These are phyloP conservation scores for Drosophila mimica DNA, from an alignment of 2,888 invertebrate genomes.

Conservation along the genomic window DNA sequence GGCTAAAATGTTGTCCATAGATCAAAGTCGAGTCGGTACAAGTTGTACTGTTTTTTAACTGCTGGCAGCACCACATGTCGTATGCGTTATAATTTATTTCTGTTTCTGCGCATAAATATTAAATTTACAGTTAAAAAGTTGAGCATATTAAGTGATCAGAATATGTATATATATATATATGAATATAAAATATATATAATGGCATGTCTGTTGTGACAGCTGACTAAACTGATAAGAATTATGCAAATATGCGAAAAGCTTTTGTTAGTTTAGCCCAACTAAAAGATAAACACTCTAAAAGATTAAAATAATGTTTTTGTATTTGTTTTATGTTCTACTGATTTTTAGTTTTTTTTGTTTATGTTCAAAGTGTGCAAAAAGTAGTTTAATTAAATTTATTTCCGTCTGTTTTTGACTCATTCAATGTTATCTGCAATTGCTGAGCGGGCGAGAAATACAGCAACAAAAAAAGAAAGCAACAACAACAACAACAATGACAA, in stretches of 20 bases:
- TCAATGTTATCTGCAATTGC: background rate
- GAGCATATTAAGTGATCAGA: background rate
- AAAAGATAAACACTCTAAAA: background rate
- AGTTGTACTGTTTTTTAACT: background rate
- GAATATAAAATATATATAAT: background rate
- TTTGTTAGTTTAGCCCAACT: background rate
- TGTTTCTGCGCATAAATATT: background rate
- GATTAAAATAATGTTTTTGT: background rate
- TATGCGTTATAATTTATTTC: conserved; percentile 27
- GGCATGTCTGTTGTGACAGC: background rate
- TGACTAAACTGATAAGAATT: background rate
- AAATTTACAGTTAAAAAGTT: background rate
- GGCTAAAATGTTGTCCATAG: conserved; percentile 9
- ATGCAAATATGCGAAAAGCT: background rate
- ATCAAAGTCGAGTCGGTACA: background rate
- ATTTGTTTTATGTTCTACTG: background rate
- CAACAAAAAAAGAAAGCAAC: background rate
- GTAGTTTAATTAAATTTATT: background rate
- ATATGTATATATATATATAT: background rate
- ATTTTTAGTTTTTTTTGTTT: background rate
- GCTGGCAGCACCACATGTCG: conserved; percentile 6
- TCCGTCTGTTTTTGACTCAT: background rate
- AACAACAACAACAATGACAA: conserved; percentile 11
- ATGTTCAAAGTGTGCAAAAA: background rate
- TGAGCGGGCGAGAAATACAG: background rate